Base-by-base conservation (phyloP, 2,888 invertebrate species). In the Imbricaverruca yamaguchii region DNA sequence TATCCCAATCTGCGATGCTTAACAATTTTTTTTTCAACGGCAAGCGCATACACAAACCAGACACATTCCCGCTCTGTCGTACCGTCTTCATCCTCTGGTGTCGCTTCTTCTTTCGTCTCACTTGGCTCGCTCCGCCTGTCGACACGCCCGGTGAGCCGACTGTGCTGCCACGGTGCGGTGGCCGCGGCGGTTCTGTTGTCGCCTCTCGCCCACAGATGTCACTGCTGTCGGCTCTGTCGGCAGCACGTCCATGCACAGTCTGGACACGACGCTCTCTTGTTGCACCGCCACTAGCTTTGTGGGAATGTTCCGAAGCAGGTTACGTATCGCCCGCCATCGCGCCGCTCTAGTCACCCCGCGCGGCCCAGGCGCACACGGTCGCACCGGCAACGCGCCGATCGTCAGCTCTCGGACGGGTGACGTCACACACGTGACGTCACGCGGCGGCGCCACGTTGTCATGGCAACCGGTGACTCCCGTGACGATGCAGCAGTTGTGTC, bases 271-370 rank as follows among this genome's bases (percentile, higher is more conserved):
- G 55, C 74, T 74, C 21, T 74, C 74, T 53, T 74, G 74, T 74
- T 74, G 74, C 74, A 74, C 74, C 74, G 21, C 18, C 55, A 74
- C 74, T 74, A 74, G 74, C 74, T 74, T 74, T 74, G 74, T 74
- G 18, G 74, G 74, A 74, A 74, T 74, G 74, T 74, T 74, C 55
- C 74, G 74, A 53, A 74, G 74, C 74, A 74, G 74, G 74, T 74
- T 55, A 55, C 53, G 65, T 65, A 65, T 65, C 23, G 61, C 7
- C 61, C 15, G 15, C 15, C 61, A 18, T 39, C 4, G 39, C 1
- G 39, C 39, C 39, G 39, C 39, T 39, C 39, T 39, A 39, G 39
- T 39, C 39, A 39, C 39, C 39, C 39, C 39, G 39, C 39, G 39
- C 39, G 39, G 39, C 39, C 39, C 39, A 39, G 39, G 39, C 39